Evolutionary conservation across 2,888 invertebrate genomes (phyloP).

Genomic region (Torymus texanus): DNA sequence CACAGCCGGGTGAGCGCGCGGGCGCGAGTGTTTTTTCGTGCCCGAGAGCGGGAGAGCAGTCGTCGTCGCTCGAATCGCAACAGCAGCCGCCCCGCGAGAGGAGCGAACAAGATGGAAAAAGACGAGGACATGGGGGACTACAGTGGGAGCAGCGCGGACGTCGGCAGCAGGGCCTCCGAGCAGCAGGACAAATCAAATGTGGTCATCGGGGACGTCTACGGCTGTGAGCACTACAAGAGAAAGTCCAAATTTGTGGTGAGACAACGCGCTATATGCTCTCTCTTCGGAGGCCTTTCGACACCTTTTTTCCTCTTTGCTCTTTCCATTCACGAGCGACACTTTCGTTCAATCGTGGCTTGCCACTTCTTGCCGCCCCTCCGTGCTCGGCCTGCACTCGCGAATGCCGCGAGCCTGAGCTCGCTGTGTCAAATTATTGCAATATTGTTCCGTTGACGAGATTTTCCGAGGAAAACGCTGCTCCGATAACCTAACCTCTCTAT

Average conservation of each 20-base stretch:
- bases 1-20: no score
- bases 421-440: no score
- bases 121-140: slow-evolving; percentile 45
- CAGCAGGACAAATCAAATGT: slow-evolving; percentile 55
- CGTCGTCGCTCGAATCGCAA: no score
- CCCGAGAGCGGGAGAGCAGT: no score
- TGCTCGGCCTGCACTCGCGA: no score
- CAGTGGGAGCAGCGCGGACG: slow-evolving; percentile 2
- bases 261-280: neutral
- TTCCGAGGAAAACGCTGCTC: no score
- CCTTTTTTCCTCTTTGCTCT: slow-evolving; percentile 7
- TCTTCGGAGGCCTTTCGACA: neutral
- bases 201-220: slow-evolving; percentile 72
- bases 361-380: no score
- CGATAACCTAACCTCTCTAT: slow-evolving; percentile 26
- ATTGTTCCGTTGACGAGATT: no score
- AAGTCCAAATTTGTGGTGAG: slow-evolving; percentile 85
- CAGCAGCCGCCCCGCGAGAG: no score
- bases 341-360: no score
- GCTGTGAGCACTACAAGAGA: slow-evolving; percentile 90
- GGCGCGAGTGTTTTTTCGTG: no score
- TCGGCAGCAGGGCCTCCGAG: neutral
- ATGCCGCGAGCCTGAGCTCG: no score
- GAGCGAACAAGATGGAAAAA: slow-evolving; percentile 45
- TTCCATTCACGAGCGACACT: neutral